Conservation (phyloP, 2,113 vertebrate genomes). For the Hippocampus zosterae region DNA sequence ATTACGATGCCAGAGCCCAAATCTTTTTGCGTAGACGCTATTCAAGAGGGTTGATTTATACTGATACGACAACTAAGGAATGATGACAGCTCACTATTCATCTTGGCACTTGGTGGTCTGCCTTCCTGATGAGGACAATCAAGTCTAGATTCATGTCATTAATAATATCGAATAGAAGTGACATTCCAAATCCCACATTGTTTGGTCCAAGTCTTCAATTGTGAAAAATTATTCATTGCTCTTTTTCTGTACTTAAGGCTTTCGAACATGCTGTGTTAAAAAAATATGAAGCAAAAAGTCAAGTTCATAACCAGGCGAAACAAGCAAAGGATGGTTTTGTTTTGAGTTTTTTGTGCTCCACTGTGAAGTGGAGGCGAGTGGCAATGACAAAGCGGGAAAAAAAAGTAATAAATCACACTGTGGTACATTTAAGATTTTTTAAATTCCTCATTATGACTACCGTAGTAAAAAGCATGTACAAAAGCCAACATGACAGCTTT, state of each 20-base stretch:
- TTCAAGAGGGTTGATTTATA: neutral
- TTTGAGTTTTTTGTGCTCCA: too few relatives aligned
- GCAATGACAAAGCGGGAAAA: neutral
- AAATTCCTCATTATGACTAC: too few relatives aligned
- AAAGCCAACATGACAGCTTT: too few relatives aligned
- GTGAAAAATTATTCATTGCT: neutral
- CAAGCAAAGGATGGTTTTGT: too few relatives aligned
- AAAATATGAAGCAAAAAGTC: neutral
- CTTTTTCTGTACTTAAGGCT: neutral
- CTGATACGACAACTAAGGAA: neutral
- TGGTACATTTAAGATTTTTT: neutral
- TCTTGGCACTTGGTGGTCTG: neutral
- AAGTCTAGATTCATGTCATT: conserved; percentile 5
- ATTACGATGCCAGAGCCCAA: neutral
- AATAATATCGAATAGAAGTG: neutral
- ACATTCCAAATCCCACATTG: neutral
- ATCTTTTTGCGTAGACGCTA: neutral
- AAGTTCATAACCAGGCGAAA: neutral
- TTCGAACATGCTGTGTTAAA: neutral
- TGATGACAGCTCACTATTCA: conserved; percentile 8
- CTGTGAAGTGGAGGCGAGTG: neutral
- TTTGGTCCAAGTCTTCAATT: neutral
- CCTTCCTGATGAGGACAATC: conserved; percentile 12
- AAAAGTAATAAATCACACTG: too few relatives aligned
- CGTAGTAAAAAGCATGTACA: too few relatives aligned